Evolutionary conservation across 2,113 vertebrate species (phyloP), one percentile per base, ranked within the genome.

Genomic region (Puntigrus tetrazona): DNA sequence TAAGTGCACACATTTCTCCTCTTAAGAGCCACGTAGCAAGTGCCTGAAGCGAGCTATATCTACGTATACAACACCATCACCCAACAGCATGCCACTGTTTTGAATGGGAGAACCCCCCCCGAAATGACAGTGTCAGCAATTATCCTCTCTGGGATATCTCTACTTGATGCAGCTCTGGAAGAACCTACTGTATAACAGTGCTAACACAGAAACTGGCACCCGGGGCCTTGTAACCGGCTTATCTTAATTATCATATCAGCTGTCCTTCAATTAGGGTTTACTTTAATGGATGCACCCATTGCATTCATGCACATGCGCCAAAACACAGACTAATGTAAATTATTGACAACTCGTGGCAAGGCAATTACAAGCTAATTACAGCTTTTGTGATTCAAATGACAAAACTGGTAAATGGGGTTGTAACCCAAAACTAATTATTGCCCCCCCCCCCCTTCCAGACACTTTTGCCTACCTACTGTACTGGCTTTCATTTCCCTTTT

Each of bases 241-340:
- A 90, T 92, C 90, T 88, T 90, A 90, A 92, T 91, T 86, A 87
- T 93, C 89, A 89, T 92, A 93, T 93, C 91, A 88, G 86, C 84
- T 91, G 79, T 83, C 87, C 78, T 88, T 55, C 83, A 84, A 81
- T 92, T 89, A 88, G 78, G 57, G 74, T 78, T 85, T 83, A 81
- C 75, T 79, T 85, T 86, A 86, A 90, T 86, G 31, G 65, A 84
- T 69, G 72, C 73, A 55, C 89, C 52, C 29, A 59, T 84, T 78
- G 81, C 88, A 89, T 73, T 81, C 27, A 72, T 70, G 70, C 65
- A 87, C 80, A 76, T 78, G 76, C 76, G 78, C 22, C 81, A 88
- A 76, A 88, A 89, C 67, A 70, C 61, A 82, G 81, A 14, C 85
- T 90, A 86, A 90, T 91, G 89, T 90, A 91, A 92, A 92, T 90